These are phyloP conservation scores for Macrosteles quadrilineatus DNA, from an alignment of 1,140 invertebrate genomes.

Conservation along the genomic window DNA sequence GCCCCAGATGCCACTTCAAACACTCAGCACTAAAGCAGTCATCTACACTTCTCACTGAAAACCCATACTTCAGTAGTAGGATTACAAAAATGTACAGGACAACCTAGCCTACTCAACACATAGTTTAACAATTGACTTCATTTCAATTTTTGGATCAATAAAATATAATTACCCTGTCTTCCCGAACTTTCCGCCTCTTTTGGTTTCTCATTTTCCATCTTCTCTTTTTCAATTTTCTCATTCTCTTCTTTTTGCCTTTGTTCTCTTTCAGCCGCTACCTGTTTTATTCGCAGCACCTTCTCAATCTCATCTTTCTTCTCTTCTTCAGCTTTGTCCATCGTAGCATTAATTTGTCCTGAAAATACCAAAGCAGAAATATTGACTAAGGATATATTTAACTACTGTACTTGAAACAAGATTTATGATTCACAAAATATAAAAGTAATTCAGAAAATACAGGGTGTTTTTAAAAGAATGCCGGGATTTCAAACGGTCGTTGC, in stretches of 20 bases:
- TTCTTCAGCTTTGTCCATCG: neutral
- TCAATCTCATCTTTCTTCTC: neutral
- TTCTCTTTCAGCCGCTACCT: neutral
- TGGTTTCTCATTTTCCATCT: neutral
- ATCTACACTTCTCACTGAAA: conserved; percentile 20
- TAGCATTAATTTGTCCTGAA: neutral
- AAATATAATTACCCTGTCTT: neutral
- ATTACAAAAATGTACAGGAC: too few relatives aligned
- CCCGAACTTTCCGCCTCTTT: neutral
- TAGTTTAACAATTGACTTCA: too few relatives aligned
- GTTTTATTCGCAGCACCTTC: neutral
- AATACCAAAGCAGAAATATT: too few relatives aligned
- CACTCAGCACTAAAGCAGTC: conserved; percentile 52
- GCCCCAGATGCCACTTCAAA: conserved; percentile 55
- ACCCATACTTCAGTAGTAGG: too few relatives aligned
- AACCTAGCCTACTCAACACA: too few relatives aligned
- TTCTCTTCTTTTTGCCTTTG: neutral
- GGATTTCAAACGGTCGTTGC: too few relatives aligned
- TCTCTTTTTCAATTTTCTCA: neutral
- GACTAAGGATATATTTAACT: too few relatives aligned
- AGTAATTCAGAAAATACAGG: too few relatives aligned
- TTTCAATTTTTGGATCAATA: neutral
- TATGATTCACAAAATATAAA: too few relatives aligned
- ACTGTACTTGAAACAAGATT: too few relatives aligned
- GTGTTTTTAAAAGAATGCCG: too few relatives aligned